A percentile compares a stretch with the other conserved stretches of the same genome.
phyloP scores from a whole-genome alignment of 2,888 invertebrate genomes.

The Cremastinae sp. region DNA sequence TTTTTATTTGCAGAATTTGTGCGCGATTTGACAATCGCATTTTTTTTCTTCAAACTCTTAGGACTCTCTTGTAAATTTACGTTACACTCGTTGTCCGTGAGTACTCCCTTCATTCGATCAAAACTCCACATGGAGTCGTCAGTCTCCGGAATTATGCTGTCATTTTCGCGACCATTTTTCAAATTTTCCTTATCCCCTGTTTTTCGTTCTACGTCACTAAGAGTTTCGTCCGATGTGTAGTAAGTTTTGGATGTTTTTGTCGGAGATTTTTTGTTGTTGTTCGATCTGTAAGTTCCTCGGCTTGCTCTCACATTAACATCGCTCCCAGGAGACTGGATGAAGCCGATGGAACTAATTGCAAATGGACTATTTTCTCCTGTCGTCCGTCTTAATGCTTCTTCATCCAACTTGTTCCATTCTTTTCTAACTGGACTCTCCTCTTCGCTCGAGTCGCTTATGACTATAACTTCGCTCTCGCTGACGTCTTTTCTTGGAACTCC shows the following conservation, averaged over 20 bases:
- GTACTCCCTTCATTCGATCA: constrained; percentile 24
- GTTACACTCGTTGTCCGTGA: constrained; percentile 43
- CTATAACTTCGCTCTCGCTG: constrained; percentile 64
- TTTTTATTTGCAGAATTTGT: neutral
- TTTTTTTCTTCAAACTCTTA: neutral
- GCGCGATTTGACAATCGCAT: neutral
- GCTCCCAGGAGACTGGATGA: constrained; percentile 65
- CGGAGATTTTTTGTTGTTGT: constrained; percentile 45
- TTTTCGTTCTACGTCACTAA: constrained; percentile 20
- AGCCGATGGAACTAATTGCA: constrained; percentile 15
- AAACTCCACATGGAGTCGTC: constrained; percentile 28
- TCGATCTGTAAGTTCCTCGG: constrained; percentile 17
- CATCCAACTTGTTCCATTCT: constrained; percentile 22
- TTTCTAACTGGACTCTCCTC: constrained; percentile 43
- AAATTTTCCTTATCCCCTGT: constrained; percentile 26
- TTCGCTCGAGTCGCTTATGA: constrained; percentile 75
- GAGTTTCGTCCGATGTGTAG: constrained; percentile 67
- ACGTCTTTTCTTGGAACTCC: constrained; percentile 2
- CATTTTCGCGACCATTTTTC: neutral
- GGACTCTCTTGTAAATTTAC: neutral
- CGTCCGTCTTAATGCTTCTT: neutral
- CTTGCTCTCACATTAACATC: constrained; percentile 24
- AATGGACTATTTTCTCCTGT: constrained; percentile 26
- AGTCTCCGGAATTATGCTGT: constrained; percentile 13
- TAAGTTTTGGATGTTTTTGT: constrained; percentile 34